phyloP scores from a whole-genome alignment of 2,888 invertebrate genomes.

The Linnaemya tessellans region DNA sequence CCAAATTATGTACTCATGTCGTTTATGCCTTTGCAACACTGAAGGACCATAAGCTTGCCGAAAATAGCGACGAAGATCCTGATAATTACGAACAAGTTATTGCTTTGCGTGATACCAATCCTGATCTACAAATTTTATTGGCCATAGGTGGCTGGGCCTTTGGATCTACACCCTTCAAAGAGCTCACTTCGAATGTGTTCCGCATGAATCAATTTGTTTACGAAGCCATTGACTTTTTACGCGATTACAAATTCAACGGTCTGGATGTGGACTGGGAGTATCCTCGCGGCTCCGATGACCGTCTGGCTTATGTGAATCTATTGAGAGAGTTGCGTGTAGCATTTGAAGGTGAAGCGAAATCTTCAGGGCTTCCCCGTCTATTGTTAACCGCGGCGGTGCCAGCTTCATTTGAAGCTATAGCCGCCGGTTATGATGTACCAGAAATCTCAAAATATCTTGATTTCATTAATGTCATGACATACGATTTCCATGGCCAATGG shows the following conservation, averaged over 20 bases:
- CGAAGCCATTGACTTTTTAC: slow-evolving; percentile 95
- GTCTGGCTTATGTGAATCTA: slow-evolving; percentile 92
- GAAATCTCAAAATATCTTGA: slow-evolving; percentile 97
- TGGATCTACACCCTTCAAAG: slow-evolving; percentile 97
- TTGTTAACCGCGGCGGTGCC: slow-evolving; percentile 95
- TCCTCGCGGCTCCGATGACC: slow-evolving; percentile 94
- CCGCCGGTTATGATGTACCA: slow-evolving; percentile 96
- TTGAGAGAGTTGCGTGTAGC: slow-evolving; percentile 93
- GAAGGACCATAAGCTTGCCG: slow-evolving; percentile 92
- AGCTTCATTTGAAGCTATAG: slow-evolving; percentile 96
- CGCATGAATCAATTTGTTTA: slow-evolving; percentile 98
- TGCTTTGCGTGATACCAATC: slow-evolving; percentile 93
- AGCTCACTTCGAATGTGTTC: slow-evolving; percentile 94
- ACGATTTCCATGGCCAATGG: slow-evolving; percentile 98
- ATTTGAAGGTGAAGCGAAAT: slow-evolving; percentile 96
- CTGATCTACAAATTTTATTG: slow-evolving; percentile 92
- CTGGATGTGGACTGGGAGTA: slow-evolving; percentile 98
- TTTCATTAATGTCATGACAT: slow-evolving; percentile 97
- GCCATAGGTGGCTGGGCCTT: slow-evolving; percentile 98
- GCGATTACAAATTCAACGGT: slow-evolving; percentile 96
- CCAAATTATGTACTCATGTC: slow-evolving; percentile 95
- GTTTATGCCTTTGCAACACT: slow-evolving; percentile 97
- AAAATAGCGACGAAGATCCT: slow-evolving; percentile 91
- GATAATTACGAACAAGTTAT: slow-evolving; percentile 94
- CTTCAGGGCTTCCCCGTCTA: slow-evolving; percentile 91